Base-by-base conservation (phyloP, 1,140 invertebrate genomes). In the Leptinotarsa undecemlineata region DNA sequence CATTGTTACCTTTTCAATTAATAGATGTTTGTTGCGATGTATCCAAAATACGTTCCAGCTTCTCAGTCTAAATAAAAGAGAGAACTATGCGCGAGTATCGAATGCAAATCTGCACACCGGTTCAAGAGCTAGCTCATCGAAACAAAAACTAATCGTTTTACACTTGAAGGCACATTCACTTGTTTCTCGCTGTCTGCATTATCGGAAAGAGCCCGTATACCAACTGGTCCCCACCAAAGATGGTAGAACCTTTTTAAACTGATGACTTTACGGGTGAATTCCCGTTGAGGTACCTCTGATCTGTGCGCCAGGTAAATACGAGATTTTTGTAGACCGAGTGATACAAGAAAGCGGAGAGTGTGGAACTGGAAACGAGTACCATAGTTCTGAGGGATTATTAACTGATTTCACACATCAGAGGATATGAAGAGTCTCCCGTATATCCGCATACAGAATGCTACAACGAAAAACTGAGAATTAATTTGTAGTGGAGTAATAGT, bases 81-180 rank as follows among this genome's bases (percentile, higher is more conserved):
- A 57, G 51, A 57, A 57, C 51, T 19, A 19, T 5, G 51, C 51
- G 51, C 51, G 51, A 57, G 5, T 57, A 57, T 57, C 51, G 51
- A 57, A 57, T 57, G 51, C 51, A 57, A 57, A 57, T 57, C n/a
- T 57, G 51, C 51, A 57, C 51, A 57, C 51, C 51, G 17, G 51
- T 57, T 19, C 51, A 57, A 57, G 51, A 57, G 51, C n/a, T 57
- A 57, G 51, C 51, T 57, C 51, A 57, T n/a, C 17, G 15, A 57
- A 57, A 57, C 51, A 57, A 57, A 57, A 15, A 57, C 51, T 15
- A n/a, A 57, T 42, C 51, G 51, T 57, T 57, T 19, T 19, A 57
- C 51, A 57, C 51, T 57, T 19, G 51, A 57, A 57, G 51, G 51
- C 51, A 57, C 51, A 57, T 57, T 57, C 51, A 57, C 51, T 57